Conservation (phyloP, 2,797 vertebrate species). For the Semotilus atromaculatus region DNA sequence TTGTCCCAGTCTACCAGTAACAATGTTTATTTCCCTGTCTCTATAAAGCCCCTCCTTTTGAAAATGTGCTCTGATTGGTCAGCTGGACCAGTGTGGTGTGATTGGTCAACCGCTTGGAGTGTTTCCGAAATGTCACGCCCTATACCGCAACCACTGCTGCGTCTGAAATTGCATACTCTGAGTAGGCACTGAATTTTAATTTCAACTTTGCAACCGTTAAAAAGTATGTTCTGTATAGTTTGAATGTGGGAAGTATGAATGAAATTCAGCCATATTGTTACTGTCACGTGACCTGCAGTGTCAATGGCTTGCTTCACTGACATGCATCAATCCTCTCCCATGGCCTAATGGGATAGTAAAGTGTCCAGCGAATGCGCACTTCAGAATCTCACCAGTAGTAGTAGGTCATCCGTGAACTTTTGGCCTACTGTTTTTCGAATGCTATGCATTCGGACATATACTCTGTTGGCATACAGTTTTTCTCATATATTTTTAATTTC, state of each 20-base stretch:
- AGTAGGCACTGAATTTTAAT: background rate
- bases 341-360: too few species aligned
- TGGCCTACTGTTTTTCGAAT: too few species aligned
- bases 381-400: background rate
- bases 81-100: background rate
- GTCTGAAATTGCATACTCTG: background rate
- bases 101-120: background rate
- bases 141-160: too few species aligned
- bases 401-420: too few species aligned
- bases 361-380: background rate
- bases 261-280: background rate
- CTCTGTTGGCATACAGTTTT: too few species aligned
- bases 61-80: background rate
- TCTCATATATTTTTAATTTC: too few species aligned
- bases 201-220: background rate
- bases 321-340: too few species aligned
- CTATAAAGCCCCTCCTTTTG: background rate
- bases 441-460: too few species aligned
- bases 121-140: too few species aligned
- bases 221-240: background rate
- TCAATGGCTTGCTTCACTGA: background rate
- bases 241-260: background rate
- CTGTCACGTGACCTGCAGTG: background rate
- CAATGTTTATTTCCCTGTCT: background rate
- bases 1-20: background rate